Evolutionary conservation across 2,888 invertebrate genomes (phyloP).

Genomic region (Caenorhabditis japonica): DNA sequence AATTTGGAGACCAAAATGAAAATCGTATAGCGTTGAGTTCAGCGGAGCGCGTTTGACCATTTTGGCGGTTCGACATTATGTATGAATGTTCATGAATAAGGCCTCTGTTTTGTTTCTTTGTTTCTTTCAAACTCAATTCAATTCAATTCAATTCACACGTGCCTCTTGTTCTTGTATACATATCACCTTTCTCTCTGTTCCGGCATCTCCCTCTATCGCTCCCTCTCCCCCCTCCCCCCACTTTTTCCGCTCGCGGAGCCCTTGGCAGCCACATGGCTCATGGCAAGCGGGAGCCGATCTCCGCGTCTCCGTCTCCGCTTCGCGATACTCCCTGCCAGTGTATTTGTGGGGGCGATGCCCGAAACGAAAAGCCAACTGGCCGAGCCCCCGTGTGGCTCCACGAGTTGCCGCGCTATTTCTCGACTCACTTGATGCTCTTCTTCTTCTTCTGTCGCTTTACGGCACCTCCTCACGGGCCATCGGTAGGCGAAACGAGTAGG

Average conservation of each 20-base stretch:
- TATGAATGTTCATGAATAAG: too few relatives aligned
- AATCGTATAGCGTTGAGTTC: too few relatives aligned
- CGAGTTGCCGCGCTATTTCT: conserved; percentile 48
- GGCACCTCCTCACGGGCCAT: conserved; percentile 41
- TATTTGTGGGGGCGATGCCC: conserved; percentile 53
- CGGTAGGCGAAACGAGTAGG: conserved; percentile 7
- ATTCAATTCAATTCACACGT: conserved; percentile 7
- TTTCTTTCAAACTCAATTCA: too few relatives aligned
- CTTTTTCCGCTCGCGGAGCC: conserved; percentile 5
- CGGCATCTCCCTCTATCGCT: conserved; percentile 30
- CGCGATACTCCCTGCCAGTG: conserved; percentile 34
- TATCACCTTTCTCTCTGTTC: conserved; percentile 26
- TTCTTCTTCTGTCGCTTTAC: conserved; percentile 46
- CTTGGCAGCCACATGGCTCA: conserved; percentile 37
- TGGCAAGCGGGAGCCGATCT: conserved; percentile 35
- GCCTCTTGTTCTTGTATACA: conserved; percentile 12
- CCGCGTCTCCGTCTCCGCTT: conserved; percentile 32
- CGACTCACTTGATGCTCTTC: conserved; percentile 42
- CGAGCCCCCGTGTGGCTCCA: conserved; percentile 30
- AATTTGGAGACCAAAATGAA: too few relatives aligned
- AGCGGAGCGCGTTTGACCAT: too few relatives aligned
- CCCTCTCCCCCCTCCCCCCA: background rate
- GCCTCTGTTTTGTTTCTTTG: too few relatives aligned
- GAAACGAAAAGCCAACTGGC: conserved; percentile 45
- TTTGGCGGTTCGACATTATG: too few relatives aligned